phyloP scores from a whole-genome alignment of 1,140 invertebrate species.

The Drosophila bocki region DNA sequence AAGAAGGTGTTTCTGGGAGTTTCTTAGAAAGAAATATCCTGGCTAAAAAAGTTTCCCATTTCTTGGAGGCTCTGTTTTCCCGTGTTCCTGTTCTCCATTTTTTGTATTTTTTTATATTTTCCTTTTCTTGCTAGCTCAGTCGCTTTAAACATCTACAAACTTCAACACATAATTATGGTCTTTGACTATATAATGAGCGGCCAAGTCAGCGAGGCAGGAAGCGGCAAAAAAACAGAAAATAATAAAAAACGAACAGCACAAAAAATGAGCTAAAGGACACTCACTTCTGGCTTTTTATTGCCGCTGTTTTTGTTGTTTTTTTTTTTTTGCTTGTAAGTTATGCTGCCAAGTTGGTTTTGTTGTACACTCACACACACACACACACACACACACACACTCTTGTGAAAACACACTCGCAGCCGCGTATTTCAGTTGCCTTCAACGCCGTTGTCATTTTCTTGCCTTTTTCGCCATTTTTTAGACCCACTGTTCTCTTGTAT shows the following conservation, averaged over 20 bases:
- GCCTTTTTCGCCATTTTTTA: conserved; percentile 74
- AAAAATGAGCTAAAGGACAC: conserved; percentile 77
- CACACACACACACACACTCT: conserved; percentile 40
- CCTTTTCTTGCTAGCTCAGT: conserved; percentile 22
- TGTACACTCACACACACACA: conserved; percentile 56
- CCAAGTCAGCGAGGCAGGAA: conserved; percentile 72
- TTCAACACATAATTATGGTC: conserved; percentile 84
- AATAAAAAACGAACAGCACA: conserved; percentile 45
- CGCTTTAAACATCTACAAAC: conserved; percentile 73
- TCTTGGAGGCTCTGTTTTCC: conserved; percentile 1
- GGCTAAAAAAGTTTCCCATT: conserved; percentile 27
- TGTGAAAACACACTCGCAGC: conserved; percentile 32
- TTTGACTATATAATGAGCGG: conserved; percentile 82
- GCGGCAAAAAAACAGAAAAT: conserved; percentile 44
- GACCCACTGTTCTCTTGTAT: conserved; percentile 43
- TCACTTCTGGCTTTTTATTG: conserved; percentile 79
- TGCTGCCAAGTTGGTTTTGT: conserved; percentile 66
- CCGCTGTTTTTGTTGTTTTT: conserved; percentile 45
- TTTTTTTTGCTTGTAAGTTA: conserved; percentile 70
- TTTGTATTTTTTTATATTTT: conserved; percentile 12
- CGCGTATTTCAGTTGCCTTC: conserved; percentile 66
- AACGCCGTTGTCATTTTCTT: conserved; percentile 78
- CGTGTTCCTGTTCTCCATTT: background rate
- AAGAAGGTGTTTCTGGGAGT: background rate
- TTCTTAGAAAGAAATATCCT: conserved; percentile 35